Evolutionary conservation across 1,140 invertebrate genomes (phyloP).

Genomic region (Paralvinella palmiformis): DNA sequence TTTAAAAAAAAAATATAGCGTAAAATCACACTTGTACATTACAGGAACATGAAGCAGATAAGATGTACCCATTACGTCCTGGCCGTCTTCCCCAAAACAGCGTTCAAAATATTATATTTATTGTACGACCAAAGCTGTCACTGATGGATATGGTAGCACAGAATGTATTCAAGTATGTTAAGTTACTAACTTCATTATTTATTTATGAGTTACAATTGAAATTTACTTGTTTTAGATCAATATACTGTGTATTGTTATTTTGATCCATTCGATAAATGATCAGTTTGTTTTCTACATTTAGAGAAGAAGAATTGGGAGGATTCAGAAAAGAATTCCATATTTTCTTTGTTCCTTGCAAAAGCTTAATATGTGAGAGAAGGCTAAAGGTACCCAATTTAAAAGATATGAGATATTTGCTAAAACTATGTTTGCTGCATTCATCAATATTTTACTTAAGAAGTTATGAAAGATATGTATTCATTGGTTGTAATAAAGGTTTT

Average conservation of each 20-base stretch:
- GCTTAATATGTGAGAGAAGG: slow-evolving; percentile 78
- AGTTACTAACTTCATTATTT: too few relatives aligned
- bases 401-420: background rate
- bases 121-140: slow-evolving; percentile 71
- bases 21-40: too few relatives aligned
- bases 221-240: too few relatives aligned
- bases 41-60: slow-evolving; percentile 66
- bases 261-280: too few relatives aligned
- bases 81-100: slow-evolving; percentile 63
- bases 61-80: slow-evolving; percentile 69
- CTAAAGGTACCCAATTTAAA: slow-evolving; percentile 51
- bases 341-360: slow-evolving; percentile 82
- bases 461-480: too few relatives aligned
- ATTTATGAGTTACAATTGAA: too few relatives aligned
- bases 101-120: slow-evolving; percentile 80
- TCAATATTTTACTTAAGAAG: slow-evolving; percentile 16
- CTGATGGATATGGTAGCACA: slow-evolving; percentile 82
- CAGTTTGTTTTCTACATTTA: too few relatives aligned
- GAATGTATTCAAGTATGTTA: slow-evolving; percentile 68
- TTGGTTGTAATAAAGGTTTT: too few relatives aligned
- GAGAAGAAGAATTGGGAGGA: slow-evolving; percentile 47
- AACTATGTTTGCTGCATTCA: background rate
- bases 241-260: too few relatives aligned
- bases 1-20: too few relatives aligned
- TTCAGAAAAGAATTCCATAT: slow-evolving; percentile 58